Evolutionary conservation across 2,888 invertebrate species (phyloP).

Genomic region (Thymelicus acteon): DNA sequence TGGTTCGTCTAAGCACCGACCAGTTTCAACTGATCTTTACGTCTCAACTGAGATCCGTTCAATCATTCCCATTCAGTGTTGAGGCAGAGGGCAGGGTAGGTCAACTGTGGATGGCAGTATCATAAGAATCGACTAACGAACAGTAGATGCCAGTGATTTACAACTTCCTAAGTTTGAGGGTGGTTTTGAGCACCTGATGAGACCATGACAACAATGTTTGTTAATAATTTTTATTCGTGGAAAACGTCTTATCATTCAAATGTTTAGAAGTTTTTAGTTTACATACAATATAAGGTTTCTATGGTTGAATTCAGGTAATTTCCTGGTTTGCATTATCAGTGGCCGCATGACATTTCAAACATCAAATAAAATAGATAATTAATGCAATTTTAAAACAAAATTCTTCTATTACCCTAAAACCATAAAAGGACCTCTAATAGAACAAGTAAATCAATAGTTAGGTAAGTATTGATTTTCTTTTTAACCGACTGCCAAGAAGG

Average conservation of each 20-base stretch:
- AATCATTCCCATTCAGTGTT: conserved; percentile 31
- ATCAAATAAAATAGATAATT: too few relatives aligned
- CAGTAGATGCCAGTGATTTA: conserved; percentile 71
- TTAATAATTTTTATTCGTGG: conserved; percentile 15
- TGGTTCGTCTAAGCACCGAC: conserved; percentile 54
- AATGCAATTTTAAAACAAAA: too few relatives aligned
- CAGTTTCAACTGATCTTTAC: conserved; percentile 50
- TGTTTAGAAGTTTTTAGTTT: neutral
- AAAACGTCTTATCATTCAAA: neutral
- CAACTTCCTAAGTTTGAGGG: conserved; percentile 71
- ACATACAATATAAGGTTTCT: neutral
- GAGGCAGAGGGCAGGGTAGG: conserved; percentile 43
- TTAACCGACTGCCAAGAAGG: too few relatives aligned
- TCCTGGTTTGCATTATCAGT: too few relatives aligned
- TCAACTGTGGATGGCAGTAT: conserved; percentile 53
- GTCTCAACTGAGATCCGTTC: conserved; percentile 28
- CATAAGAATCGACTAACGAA: conserved; percentile 60
- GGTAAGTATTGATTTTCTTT: too few relatives aligned
- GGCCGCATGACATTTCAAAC: too few relatives aligned
- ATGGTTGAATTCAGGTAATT: too few relatives aligned
- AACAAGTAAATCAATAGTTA: too few relatives aligned
- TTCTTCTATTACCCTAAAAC: too few relatives aligned
- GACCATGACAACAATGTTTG: conserved; percentile 46
- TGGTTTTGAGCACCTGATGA: conserved; percentile 61
- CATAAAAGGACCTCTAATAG: too few relatives aligned